A percentile compares a stretch with the other conserved stretches of the same genome.
Evolutionary conservation across 2,797 vertebrate genomes (phyloP).

Genomic region (Lagodon rhomboides): DNA sequence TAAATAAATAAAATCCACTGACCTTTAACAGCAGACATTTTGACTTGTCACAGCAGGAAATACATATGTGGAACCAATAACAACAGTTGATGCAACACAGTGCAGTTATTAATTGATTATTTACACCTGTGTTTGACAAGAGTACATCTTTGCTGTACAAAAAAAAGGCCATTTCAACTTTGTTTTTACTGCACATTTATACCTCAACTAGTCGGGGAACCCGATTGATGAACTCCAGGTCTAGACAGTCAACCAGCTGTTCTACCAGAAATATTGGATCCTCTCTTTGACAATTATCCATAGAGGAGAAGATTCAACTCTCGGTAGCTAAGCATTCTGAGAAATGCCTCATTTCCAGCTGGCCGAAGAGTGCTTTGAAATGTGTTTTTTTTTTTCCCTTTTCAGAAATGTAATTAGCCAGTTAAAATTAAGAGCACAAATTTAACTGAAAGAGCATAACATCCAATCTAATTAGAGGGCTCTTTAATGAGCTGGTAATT

Average conservation of each 20-base stretch:
- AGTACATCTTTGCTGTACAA: not conserved
- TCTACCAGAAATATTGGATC: not conserved
- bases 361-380: conserved; percentile 60
- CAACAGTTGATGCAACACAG: not conserved
- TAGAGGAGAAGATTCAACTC: conserved; percentile 26
- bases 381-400: conserved; percentile 38
- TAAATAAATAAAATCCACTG: not conserved
- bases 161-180: not conserved
- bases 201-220: not conserved
- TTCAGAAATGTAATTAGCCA: conserved; percentile 82
- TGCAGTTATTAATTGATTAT: not conserved
- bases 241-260: not conserved
- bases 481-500: conserved; percentile 83
- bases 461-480: conserved; percentile 84
- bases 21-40: not conserved
- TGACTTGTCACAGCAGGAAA: not conserved
- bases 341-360: conserved; percentile 58
- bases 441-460: conserved; percentile 83
- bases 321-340: conserved; percentile 29
- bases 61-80: not conserved
- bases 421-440: conserved; percentile 79
- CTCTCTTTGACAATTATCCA: not conserved
- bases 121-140: not conserved
- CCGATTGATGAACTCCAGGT: no score
- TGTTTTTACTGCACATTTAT: not conserved